Conservation (phyloP, 2,888 invertebrate species). For the Nomada fucata region DNA sequence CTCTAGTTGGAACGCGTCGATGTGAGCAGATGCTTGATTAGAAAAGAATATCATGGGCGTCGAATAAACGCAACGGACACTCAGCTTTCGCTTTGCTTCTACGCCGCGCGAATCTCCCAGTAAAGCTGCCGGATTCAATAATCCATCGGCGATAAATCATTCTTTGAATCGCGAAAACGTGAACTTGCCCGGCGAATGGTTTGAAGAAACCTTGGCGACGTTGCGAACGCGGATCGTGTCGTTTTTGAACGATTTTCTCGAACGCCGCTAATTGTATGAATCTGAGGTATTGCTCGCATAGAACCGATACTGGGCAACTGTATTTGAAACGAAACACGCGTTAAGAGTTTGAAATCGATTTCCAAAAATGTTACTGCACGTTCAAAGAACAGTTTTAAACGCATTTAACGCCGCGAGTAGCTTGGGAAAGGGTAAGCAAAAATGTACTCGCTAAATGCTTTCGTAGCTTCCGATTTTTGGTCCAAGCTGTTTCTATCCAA, state of each 20-base stretch:
- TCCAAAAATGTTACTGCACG: too few relatives aligned
- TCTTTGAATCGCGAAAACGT: not conserved
- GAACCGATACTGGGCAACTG: constrained; percentile 2
- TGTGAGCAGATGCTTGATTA: not conserved
- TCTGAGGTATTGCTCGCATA: not conserved
- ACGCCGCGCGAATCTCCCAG: not conserved
- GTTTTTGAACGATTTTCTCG: too few relatives aligned
- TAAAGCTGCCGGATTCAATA: not conserved
- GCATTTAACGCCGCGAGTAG: too few relatives aligned
- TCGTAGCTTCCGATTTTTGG: too few relatives aligned
- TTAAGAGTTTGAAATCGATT: constrained; percentile 2
- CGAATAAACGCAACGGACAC: constrained; percentile 9
- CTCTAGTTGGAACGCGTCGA: not conserved
- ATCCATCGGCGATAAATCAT: not conserved
- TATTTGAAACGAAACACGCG: constrained; percentile 15
- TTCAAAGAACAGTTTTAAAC: too few relatives aligned
- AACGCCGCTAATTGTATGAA: not conserved
- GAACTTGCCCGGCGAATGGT: not conserved
- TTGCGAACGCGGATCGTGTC: too few relatives aligned
- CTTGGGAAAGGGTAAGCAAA: too few relatives aligned
- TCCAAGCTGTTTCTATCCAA: too few relatives aligned
- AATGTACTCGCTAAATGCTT: too few relatives aligned
- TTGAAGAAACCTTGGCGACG: not conserved
- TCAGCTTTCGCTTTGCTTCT: constrained; percentile 47
- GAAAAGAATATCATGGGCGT: not conserved